Evolutionary conservation across 1,140 invertebrate species (phyloP), one percentile per base, ranked within the genome.

Genomic region (Cheumatopsyche charites): DNA sequence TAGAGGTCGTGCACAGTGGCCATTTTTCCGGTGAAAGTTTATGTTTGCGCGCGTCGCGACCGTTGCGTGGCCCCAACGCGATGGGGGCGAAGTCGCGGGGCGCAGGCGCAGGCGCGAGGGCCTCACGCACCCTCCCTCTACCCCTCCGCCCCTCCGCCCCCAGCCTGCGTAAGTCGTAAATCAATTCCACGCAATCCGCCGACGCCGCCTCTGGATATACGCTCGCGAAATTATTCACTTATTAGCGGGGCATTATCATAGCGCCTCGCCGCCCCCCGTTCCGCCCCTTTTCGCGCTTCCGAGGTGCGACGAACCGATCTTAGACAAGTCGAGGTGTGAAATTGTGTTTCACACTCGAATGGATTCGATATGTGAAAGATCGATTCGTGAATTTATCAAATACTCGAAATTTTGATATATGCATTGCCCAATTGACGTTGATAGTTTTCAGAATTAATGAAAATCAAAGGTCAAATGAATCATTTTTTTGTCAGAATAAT

Each of bases 131-230:
- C 36, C 65, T n/a, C n/a, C n/a, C n/a, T n/a, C n/a, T n/a, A 19
- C 23, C 5, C 2, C 25, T 42, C 36, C 65, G n/a, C 43, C 7
- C 67, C 5, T 47, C 9, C 65, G 65, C 65, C 61, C 68, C 19
- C 17, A n/a, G 29, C 36, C 68, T 58, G 52, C 68, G 68, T 70
- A 70, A 70, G 52, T 70, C 68, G 68, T 70, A 71, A 71, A 70
- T 70, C 68, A 70, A 70, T 70, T 70, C 68, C 68, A 17, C 42
- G 58, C 68, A 70, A 70, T 70, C 68, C 68, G 17, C 12, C n/a
- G 17, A 0, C 43, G 61, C 49, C 61, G 29, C 3, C 29, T 4
- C 29, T 3, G 29, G 3, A 3, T 4, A 9, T 36, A 9, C 9
- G 29, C 29, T 19, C 65, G 41, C 19, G 29, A 71, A 68, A 68